Evolutionary conservation across 2,113 vertebrate genomes (phyloP).

Genomic region (Dasyurus viverrinus): DNA sequence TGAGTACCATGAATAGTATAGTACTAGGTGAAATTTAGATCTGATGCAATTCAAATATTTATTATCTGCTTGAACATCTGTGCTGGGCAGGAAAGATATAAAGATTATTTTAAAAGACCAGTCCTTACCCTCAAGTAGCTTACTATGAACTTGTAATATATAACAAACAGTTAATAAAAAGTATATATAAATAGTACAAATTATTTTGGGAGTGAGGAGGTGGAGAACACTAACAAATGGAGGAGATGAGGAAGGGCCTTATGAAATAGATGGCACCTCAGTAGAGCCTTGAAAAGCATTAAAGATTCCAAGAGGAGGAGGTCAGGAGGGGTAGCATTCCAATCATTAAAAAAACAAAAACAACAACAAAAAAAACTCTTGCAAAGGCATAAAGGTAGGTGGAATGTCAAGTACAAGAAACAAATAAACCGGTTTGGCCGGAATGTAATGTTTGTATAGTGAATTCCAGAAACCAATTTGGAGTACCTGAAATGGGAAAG

Average conservation of each 20-base stretch:
- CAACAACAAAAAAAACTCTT: background rate
- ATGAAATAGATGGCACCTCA: background rate
- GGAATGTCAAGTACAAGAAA: background rate
- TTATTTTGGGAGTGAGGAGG: background rate
- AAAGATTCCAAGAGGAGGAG: background rate
- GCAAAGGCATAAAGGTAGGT: background rate
- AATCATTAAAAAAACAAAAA: background rate
- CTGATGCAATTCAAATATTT: background rate
- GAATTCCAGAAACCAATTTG: background rate
- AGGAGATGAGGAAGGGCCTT: background rate
- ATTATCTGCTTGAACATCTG: background rate
- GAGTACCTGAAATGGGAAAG: background rate
- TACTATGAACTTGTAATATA: background rate
- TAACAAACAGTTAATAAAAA: background rate
- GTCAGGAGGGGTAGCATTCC: background rate
- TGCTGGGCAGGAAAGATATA: background rate
- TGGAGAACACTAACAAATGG: background rate
- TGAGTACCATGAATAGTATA: background rate
- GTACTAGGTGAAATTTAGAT: background rate
- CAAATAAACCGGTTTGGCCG: background rate
- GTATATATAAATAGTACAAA: background rate
- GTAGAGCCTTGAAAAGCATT: background rate
- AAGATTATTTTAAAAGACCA: background rate
- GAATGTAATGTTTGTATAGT: background rate
- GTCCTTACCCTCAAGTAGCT: background rate